Base-by-base conservation (phyloP, 2,113 vertebrate species). In the Amblyornis subalaris region DNA sequence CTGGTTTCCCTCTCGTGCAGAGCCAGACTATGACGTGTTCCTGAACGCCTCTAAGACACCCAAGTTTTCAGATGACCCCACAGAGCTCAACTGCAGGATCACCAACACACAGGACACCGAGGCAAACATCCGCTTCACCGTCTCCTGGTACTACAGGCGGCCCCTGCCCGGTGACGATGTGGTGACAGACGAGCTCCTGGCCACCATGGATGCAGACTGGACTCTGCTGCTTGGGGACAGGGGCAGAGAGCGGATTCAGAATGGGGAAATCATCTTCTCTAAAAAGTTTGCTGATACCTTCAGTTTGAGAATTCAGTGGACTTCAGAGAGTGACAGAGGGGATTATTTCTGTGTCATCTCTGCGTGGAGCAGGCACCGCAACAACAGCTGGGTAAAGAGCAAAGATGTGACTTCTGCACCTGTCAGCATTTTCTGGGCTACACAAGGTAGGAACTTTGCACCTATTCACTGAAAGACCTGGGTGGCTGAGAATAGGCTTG, bases 261-360 rank as follows among this genome's bases (percentile, higher is more conserved):
- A 97, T 0, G 99, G 99, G 8, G 97, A 95, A 75, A 94, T 99
- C 14, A 97, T 98, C 54, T 97, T 99, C 54, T 98, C 55, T n/a
- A 98, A 98, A 72, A 97, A 96, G 58, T 95, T 96, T 31, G 92
- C 86, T 8, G 88, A 98, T 96, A 98, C 97, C 0, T 99, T 99
- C 96, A 99, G 94, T 51, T 98, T 99, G 88, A 98, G 98, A 28
- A 98, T 99, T 90, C 98, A 99, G 61, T 98, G 97, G 93, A 98
- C 99, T 20, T 96, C 98, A 57, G 98, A 98, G 76, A 93, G 96
- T 11, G 99, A 99, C 95, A 96, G 97, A 92, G 99, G 99, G 45
- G 96, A 92, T 93, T 99, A 99, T 50, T 97, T 96, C 74, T 99
- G 99, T 89, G 95, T 93, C 0, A 96, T 99, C 73, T 98, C 98